Evolutionary conservation across 2,888 invertebrate species (phyloP), one percentile per base, ranked within the genome.

Genomic region (Drosophila falleni): DNA sequence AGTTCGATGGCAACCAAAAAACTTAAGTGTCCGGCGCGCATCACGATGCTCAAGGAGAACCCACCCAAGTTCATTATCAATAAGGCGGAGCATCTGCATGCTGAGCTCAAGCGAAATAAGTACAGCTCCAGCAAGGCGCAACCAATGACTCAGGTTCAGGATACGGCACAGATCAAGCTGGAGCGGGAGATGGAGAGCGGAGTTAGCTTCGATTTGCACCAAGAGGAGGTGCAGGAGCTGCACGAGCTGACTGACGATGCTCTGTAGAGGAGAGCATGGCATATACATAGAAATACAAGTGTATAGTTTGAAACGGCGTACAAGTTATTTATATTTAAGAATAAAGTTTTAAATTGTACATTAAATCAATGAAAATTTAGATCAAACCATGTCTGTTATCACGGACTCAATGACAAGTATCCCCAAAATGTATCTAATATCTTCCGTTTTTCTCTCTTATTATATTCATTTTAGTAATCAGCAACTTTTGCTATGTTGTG

Each of bases 1-100:
- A 92, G 93, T 51, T 92, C 91, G 11, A 93, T 93, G 93, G 93
- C 93, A 31, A 93, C 93, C 19, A 93, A 93, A 73, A 92, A 92
- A 67, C 84, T 93, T 5, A 93, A 93, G 78, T 93, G 93, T 47
- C 93, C 93, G 0, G 93, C 93, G 0, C 88, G 93, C 26, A 93
- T 93, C 13, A 92, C 91, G 15, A 93, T 93, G 92, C 73, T 91
- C 0, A 93, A 93, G 75, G 93, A 91, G 71, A 87, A 87, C 16
- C 93, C 93, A n/a, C 92, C 92, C 6, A 92, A 91, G 60, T 93
- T 93, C 65, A 91, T 93, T 3, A 89, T 93, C 33, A 93, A 91
- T 68, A 92, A 93, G 73, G 90, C 91, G 3, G 90, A 92, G 35
- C 93, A 93, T 69, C 60, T 92, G n/a, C 93, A 93, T 59, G 93